Conservation (phyloP, 2,797 vertebrate genomes). For the Micrastur ruficollis region DNA sequence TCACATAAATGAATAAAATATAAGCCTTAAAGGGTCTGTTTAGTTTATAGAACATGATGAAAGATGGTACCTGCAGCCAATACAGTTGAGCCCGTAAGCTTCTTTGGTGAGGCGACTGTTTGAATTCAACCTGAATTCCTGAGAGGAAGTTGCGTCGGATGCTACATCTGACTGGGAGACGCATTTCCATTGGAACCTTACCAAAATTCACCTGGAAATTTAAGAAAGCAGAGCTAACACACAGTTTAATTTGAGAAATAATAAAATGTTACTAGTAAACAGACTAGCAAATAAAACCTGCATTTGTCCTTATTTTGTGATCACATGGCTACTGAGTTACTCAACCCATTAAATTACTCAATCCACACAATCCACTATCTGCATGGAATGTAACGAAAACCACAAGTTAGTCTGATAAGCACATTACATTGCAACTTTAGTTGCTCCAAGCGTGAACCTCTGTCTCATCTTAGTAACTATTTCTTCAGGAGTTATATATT, state of each 20-base stretch:
- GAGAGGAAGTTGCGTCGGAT: conserved; percentile 92
- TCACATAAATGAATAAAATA: background rate
- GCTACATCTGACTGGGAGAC: conserved; percentile 78
- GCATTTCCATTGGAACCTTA: conserved; percentile 86
- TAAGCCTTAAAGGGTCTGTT: background rate
- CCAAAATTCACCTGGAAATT: conserved; percentile 87
- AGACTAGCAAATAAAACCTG: background rate
- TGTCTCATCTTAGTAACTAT: background rate
- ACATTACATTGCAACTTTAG: background rate
- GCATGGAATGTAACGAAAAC: background rate
- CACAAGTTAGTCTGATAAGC: background rate
- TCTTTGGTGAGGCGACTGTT: conserved; percentile 91
- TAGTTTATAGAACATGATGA: background rate
- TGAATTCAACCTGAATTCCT: conserved; percentile 92
- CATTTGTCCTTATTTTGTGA: background rate
- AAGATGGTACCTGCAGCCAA: conserved; percentile 89
- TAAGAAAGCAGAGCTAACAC: background rate
- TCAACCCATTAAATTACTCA: background rate
- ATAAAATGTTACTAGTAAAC: background rate
- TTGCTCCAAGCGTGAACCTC: background rate
- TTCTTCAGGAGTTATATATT: background rate
- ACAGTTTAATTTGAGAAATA: background rate
- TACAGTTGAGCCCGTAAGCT: conserved; percentile 90
- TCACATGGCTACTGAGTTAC: background rate
- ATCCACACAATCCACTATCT: background rate